Percentiles rank a stretch among this genome's conserved stretches.
phyloP scores from a whole-genome alignment of 2,888 invertebrate genomes.

The Protodeltote pygarga region DNA sequence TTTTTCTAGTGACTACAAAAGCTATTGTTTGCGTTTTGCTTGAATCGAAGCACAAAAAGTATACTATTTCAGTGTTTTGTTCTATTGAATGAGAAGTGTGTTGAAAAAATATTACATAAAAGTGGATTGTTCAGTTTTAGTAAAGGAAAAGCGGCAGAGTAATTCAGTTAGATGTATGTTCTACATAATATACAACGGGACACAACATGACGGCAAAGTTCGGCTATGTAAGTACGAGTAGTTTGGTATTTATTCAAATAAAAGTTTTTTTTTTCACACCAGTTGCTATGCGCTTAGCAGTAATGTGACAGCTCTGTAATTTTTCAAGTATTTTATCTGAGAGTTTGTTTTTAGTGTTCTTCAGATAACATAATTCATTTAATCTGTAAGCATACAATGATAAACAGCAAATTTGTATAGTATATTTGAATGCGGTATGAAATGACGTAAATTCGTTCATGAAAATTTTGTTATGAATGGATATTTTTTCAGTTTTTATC shows the following conservation, averaged over 20 bases:
- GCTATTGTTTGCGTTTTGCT: slow-evolving; percentile 78
- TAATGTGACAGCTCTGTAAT: slow-evolving; percentile 12
- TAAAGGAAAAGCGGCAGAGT: slow-evolving; percentile 79
- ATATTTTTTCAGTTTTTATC: slow-evolving; percentile 47
- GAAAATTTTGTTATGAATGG: slow-evolving; percentile 53
- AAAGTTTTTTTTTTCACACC: slow-evolving; percentile 12
- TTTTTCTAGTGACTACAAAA: slow-evolving; percentile 81
- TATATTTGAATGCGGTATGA: background rate
- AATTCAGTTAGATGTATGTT: slow-evolving; percentile 86
- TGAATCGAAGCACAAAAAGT: slow-evolving; percentile 70
- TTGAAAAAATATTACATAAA: slow-evolving; percentile 82
- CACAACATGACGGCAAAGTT: slow-evolving; percentile 88
- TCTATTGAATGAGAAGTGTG: slow-evolving; percentile 78
- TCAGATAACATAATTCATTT: slow-evolving; percentile 17
- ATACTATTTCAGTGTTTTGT: slow-evolving; percentile 80
- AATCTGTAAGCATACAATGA: slow-evolving; percentile 25
- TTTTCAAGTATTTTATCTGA: slow-evolving; percentile 20
- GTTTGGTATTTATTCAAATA: slow-evolving; percentile 13
- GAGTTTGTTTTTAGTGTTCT: slow-evolving; percentile 23
- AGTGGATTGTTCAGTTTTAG: slow-evolving; percentile 82
- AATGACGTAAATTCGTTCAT: slow-evolving; percentile 19
- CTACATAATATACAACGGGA: slow-evolving; percentile 86
- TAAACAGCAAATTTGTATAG: slow-evolving; percentile 21
- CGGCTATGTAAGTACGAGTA: slow-evolving; percentile 82
- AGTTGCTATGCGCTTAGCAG: slow-evolving; percentile 29